Conservation (phyloP, 2,113 vertebrate genomes). For the Anarrhichthys ocellatus region DNA sequence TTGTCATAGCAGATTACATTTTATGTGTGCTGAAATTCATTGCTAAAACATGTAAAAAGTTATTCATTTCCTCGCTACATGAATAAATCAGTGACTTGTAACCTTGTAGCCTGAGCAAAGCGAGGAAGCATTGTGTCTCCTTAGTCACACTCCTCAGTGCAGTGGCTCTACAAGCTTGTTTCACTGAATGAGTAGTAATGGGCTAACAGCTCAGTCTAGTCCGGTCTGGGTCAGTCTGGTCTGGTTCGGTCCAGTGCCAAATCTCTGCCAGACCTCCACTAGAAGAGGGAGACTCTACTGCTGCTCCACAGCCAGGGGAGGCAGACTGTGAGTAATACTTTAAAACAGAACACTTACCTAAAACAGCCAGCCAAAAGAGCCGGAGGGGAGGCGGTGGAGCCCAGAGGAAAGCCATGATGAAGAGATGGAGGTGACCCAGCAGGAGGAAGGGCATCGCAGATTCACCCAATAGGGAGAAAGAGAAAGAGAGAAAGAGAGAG, state of each 20-base stretch:
- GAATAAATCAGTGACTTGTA: constrained; percentile 26
- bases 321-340: constrained; percentile 63
- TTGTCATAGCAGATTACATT: constrained; percentile 15
- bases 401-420: constrained; percentile 28
- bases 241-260: constrained; percentile 19
- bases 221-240: not conserved
- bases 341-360: constrained; percentile 77
- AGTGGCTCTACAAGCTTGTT: constrained; percentile 4
- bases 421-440: constrained; percentile 18
- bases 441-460: constrained; percentile 5
- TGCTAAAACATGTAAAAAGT: constrained; percentile 23
- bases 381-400: constrained; percentile 20
- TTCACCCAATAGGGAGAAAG: not conserved
- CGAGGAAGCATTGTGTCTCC: not conserved
- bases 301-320: constrained; percentile 33
- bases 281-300: constrained; percentile 5
- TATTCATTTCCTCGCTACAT: constrained; percentile 15
- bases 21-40: constrained; percentile 1
- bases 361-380: constrained; percentile 28
- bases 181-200: constrained; percentile 5
- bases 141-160: not conserved
- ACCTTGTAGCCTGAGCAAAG: constrained; percentile 10
- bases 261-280: constrained; percentile 29
- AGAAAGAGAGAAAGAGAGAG: constrained; percentile 1
- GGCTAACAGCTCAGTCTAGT: constrained; percentile 9